These are phyloP conservation scores for Percopsis omiscomaycus DNA, from an alignment of 2,797 vertebrate species.

Conservation along the genomic window DNA sequence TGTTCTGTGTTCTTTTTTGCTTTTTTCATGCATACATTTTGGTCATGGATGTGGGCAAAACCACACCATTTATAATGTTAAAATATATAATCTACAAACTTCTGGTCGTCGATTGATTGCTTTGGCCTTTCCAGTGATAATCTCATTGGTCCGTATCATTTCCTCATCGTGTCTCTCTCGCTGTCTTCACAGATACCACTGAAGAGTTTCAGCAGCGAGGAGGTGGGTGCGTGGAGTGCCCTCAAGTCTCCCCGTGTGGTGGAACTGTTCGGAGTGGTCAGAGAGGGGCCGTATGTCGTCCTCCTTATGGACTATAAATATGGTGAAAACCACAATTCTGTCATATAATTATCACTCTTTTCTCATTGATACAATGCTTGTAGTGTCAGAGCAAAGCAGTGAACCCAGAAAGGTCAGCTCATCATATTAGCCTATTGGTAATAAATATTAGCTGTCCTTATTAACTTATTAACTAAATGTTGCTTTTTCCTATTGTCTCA, in stretches of 20 bases:
- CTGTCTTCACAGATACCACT: slow-evolving; percentile 80
- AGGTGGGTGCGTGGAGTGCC: slow-evolving; percentile 88
- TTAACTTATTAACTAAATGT: too few relatives aligned
- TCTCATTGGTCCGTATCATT: neutral
- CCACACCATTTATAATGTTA: too few relatives aligned
- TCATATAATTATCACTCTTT: neutral
- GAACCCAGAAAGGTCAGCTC: neutral
- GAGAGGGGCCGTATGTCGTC: slow-evolving; percentile 86
- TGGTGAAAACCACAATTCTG: slow-evolving; percentile 72
- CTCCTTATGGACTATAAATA: slow-evolving; percentile 93
- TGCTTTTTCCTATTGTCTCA: too few relatives aligned
- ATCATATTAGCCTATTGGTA: too few relatives aligned
- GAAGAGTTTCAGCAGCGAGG: slow-evolving; percentile 87
- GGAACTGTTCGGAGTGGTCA: slow-evolving; percentile 91
- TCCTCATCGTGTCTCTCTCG: neutral
- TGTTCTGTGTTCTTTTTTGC: too few relatives aligned
- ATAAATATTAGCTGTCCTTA: too few relatives aligned
- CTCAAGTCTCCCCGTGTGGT: slow-evolving; percentile 85
- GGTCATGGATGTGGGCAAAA: too few relatives aligned
- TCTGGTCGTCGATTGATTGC: too few relatives aligned
- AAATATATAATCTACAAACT: too few relatives aligned
- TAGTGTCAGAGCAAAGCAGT: neutral
- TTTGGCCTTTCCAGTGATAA: too few relatives aligned
- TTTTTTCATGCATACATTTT: too few relatives aligned
- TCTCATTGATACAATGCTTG: neutral